Base-by-base conservation (phyloP, 2,888 invertebrate genomes). In the Nasonovia ribisnigri region DNA sequence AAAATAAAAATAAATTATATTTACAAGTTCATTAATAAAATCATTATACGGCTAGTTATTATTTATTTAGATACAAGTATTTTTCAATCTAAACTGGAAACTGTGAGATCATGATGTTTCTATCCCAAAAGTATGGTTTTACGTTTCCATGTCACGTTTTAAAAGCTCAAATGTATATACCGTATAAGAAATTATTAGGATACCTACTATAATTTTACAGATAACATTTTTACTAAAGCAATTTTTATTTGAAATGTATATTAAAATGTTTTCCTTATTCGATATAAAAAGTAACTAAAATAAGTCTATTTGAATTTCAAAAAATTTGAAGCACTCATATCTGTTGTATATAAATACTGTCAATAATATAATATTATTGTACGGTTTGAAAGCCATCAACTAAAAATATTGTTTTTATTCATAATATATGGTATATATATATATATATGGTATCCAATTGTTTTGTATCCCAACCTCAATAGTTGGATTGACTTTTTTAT, bases 401-500 rank as follows among this genome's bases (percentile, higher is more conserved):
- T 57, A 57, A 57, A 57, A 57, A 26, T 26, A 26, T 57, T 57
- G 6, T 26, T 57, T 77, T 8, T n/a, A n/a, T 36, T 36, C 16
- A 20, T 36, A 1, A 36, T 67, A 67, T n/a, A n/a, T n/a, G n/a
- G n/a, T n/a, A n/a, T n/a, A n/a, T n/a, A n/a, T n/a, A n/a, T n/a
- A n/a, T n/a, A 67, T 24, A 13, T 36, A 36, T 36, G 77, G 36
- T 57, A 57, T 26, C 20, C 26, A 3, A 46, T 67, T 67, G 46
- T 90, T 90, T 90, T 36, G 20, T 24, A 67, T 13, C 48, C n/a
- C 8, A 51, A 48, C n/a, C 16, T n/a, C 26, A 60, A 26, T 24
- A 60, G 46, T 67, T 89, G 60, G n/a, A 43, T 89, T 60, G 46
- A 67, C n/a, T 90, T 90, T 90, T 90, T 36, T 48, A 90, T 90